Conservation (phyloP, 1,140 invertebrate genomes). For the Neodiprion virginianus region DNA sequence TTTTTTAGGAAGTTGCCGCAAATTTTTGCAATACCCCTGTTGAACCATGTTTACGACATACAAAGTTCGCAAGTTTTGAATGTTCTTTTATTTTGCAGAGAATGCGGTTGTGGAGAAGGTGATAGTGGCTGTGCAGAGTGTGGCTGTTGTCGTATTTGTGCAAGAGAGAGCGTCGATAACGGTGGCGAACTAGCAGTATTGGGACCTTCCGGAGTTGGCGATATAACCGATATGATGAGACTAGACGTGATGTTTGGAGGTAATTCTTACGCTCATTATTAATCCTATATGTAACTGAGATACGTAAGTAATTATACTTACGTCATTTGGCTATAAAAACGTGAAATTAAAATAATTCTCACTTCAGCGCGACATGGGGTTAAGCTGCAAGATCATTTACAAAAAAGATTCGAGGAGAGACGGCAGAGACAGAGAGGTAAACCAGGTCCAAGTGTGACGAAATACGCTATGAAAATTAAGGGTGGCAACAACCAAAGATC, state of each 20-base stretch:
- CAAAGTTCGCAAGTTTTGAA: background rate
- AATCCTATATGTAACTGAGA: no score
- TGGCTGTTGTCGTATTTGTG: slow-evolving; percentile 89
- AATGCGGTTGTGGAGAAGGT: slow-evolving; percentile 94
- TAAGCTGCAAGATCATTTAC: slow-evolving; percentile 66
- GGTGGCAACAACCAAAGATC: slow-evolving; percentile 50
- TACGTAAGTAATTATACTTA: no score
- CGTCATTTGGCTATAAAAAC: no score
- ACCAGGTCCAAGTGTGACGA: slow-evolving; percentile 50
- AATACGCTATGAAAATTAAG: slow-evolving; percentile 56
- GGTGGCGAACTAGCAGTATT: slow-evolving; percentile 57
- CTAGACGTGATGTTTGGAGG: slow-evolving; percentile 64
- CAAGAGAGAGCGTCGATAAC: slow-evolving; percentile 71
- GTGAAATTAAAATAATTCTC: no score
- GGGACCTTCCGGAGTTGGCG: slow-evolving; percentile 60
- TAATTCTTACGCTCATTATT: slow-evolving; percentile 14
- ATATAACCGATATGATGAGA: slow-evolving; percentile 64
- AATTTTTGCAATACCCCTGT: slow-evolving; percentile 12
- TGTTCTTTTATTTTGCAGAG: slow-evolving; percentile 62
- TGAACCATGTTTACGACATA: no score
- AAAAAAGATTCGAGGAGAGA: slow-evolving; percentile 65
- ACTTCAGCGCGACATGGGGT: slow-evolving; percentile 58
- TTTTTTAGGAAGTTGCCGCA: slow-evolving; percentile 21
- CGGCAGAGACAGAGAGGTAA: slow-evolving; percentile 64
- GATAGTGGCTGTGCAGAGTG: slow-evolving; percentile 93